phyloP scores from a whole-genome alignment of 2,888 invertebrate genomes.

The Tipula confusa region DNA sequence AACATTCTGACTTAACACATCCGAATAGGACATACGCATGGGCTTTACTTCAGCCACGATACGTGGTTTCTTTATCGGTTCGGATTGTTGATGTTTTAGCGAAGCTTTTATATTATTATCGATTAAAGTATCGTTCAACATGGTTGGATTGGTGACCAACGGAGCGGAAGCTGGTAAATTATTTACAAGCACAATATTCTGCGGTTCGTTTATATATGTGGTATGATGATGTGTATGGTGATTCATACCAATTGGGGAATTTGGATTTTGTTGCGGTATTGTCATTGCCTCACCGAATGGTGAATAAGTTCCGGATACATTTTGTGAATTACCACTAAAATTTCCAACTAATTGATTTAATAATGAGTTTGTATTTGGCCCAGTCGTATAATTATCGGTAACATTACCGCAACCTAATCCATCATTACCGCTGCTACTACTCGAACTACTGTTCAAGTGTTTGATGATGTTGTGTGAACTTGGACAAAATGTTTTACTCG shows the following conservation, averaged over 20 bases:
- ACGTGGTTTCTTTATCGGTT: constrained; percentile 48
- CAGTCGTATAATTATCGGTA: constrained; percentile 35
- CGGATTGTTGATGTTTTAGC: neutral
- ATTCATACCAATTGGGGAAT: neutral
- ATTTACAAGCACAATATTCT: constrained; percentile 37
- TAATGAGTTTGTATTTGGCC: constrained; percentile 42
- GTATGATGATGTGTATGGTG: constrained; percentile 34
- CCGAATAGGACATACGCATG: constrained; percentile 81
- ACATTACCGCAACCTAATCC: constrained; percentile 28
- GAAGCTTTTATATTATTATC: neutral
- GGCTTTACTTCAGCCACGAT: constrained; percentile 83
- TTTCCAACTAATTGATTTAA: constrained; percentile 47
- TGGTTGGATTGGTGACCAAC: neutral
- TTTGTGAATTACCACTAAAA: constrained; percentile 44
- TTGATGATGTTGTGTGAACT: constrained; percentile 38
- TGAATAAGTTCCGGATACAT: constrained; percentile 45
- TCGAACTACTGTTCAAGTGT: neutral
- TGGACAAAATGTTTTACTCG: constrained; percentile 44
- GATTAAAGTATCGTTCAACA: neutral
- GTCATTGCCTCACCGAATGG: constrained; percentile 40
- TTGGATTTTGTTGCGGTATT: neutral
- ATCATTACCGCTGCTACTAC: neutral
- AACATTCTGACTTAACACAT: constrained; percentile 68
- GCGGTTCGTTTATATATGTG: constrained; percentile 30
- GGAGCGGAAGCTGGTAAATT: neutral